A percentile compares a stretch with the other conserved stretches of the same genome.
Conservation (phyloP, 2,113 vertebrate genomes). For the Hippocampus zosterae region DNA sequence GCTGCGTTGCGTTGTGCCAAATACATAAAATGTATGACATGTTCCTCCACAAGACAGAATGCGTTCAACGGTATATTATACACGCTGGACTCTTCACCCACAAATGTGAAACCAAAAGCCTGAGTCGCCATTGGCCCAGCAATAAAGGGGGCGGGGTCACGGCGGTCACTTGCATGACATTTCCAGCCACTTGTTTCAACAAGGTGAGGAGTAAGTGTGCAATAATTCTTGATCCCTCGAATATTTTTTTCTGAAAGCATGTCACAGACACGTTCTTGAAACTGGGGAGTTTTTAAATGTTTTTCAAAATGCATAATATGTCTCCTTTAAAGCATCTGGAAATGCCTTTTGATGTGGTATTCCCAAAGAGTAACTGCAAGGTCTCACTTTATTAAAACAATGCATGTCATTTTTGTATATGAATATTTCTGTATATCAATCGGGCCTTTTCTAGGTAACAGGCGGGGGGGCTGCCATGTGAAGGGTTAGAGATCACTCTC, state of each 20-base stretch:
- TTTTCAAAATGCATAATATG: neutral
- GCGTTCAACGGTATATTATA: too few species aligned
- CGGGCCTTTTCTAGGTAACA: neutral
- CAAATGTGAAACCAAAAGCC: too few species aligned
- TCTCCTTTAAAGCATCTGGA: constrained; percentile 4
- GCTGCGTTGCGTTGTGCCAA: too few species aligned
- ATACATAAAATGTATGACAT: too few species aligned
- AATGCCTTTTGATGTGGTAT: constrained; percentile 11
- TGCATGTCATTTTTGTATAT: constrained; percentile 1
- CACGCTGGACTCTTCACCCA: too few species aligned
- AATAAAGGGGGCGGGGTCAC: too few species aligned
- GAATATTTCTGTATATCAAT: neutral
- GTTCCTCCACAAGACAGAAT: too few species aligned
- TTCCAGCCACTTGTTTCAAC: neutral
- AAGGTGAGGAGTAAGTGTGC: neutral
- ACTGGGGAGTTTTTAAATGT: neutral
- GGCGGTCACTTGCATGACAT: too few species aligned
- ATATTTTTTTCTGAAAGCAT: neutral
- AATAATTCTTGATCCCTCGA: neutral
- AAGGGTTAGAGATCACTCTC: constrained; percentile 90
- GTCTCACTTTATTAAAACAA: constrained; percentile 21
- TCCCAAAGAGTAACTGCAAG: constrained; percentile 18
- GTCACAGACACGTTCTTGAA: neutral
- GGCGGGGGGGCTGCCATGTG: constrained; percentile 15
- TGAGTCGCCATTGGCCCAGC: too few species aligned